Conservation (phyloP, 2,113 vertebrate genomes). For the Leucopsar rothschildi region DNA sequence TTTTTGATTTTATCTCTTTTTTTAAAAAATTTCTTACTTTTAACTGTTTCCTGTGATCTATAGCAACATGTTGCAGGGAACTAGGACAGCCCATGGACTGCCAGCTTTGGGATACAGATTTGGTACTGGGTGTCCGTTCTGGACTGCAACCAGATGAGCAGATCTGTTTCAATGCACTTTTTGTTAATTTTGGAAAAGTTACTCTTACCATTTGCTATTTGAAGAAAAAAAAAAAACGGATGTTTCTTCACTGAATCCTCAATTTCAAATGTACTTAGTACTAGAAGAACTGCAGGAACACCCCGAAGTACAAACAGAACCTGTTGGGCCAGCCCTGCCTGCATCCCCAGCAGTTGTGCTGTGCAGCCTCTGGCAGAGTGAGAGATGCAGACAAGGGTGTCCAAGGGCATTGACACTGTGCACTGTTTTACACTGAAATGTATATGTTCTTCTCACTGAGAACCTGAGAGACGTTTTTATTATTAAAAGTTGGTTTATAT, state of each 20-base stretch:
- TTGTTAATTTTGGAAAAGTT: not conserved
- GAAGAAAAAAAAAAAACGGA: not conserved
- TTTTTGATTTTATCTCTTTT: not conserved
- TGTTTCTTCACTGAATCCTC: not conserved
- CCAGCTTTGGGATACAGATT: not conserved
- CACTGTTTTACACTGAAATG: conserved; percentile 62
- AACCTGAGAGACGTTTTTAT: conserved; percentile 57
- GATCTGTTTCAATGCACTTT: not conserved
- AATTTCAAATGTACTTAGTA: not conserved
- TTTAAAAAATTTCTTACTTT: not conserved
- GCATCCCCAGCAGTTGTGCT: not conserved
- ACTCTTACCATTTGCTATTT: not conserved
- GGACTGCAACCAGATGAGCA: not conserved
- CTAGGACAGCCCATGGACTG: not conserved
- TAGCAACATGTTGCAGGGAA: not conserved
- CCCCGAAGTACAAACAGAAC: not conserved
- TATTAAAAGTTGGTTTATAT: conserved; percentile 72
- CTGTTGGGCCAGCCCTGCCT: rapidly evolving
- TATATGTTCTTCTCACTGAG: conserved; percentile 48
- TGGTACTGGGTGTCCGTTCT: not conserved
- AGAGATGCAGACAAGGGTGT: not conserved
- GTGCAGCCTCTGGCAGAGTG: not conserved
- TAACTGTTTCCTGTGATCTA: not conserved
- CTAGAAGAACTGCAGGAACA: not conserved
- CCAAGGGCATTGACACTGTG: not conserved